Base-by-base conservation (phyloP, 2,888 invertebrate genomes). In the Sepiola atlantica region DNA sequence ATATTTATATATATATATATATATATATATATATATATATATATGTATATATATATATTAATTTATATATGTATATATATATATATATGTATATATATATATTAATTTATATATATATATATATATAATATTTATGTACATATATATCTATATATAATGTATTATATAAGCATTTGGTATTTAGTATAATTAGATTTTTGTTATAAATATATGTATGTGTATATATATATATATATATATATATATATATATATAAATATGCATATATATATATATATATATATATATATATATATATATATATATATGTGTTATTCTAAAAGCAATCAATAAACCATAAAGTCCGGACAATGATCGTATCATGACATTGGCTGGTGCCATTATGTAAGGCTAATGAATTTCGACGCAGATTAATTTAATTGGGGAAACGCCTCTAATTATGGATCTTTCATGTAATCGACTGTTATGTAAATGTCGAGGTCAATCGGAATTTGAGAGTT, bases 191-290 rank as follows among this genome's bases (percentile, higher is more conserved):
- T 45, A 8, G 45, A 45, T 45, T 45, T 45, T 61, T 61, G 21
- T 61, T 24, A 61, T 10, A 21, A 24, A 61, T 3, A 24, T 10
- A 24, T 21, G 1, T 2, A 24, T 24, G 3, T 10, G 21, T 28
- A 77, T 77, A n/a, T n/a, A 77, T 77, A 77, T 77, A n/a, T n/a
- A 77, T 77, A 77, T n/a, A 77, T n/a, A 77, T n/a, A 77, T n/a
- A 77, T n/a, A 77, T n/a, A 77, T n/a, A 77, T 77, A 77, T 77
- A 77, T 77, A 77, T 77, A 77, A 6, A 21, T 57, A 57, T 77
- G 24, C 24, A 77, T 77, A 77, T 77, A 77, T 77, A 77, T 77
- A 77, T 77, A 77, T 77, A 77, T n/a, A 77, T 77, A 77, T 77
- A 77, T 77, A 77, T 77, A 77, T 77, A 77, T 77, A 77, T 12